phyloP scores from a whole-genome alignment of 2,113 vertebrate genomes.

The Micronycteris hirsuta region DNA sequence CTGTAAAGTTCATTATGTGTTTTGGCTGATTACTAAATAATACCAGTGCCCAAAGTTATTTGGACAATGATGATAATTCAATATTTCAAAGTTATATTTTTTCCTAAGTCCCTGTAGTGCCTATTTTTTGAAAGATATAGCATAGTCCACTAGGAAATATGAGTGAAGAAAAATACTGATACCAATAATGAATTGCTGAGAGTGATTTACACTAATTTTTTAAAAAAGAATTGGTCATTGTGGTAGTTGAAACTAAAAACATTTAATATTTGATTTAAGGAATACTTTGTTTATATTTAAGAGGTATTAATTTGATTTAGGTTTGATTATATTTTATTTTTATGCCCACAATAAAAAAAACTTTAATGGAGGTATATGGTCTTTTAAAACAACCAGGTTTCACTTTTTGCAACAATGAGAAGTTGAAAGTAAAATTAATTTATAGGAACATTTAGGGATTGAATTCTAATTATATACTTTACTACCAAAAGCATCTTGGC shows the following conservation, averaged over 20 bases:
- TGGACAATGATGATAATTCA: background rate
- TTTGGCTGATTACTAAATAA: background rate
- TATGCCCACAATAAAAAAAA: conserved; percentile 68
- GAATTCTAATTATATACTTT: conserved; percentile 57
- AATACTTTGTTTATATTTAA: conserved; percentile 53
- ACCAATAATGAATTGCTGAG: background rate
- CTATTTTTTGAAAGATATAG: background rate
- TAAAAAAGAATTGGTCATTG: background rate
- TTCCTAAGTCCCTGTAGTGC: background rate
- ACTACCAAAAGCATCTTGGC: conserved; percentile 36
- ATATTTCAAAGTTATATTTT: background rate
- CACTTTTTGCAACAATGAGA: conserved; percentile 49
- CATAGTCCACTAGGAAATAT: background rate
- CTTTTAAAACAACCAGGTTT: conserved; percentile 68
- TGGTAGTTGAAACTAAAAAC: background rate
- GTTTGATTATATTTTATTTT: conserved; percentile 69
- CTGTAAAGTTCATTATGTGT: background rate
- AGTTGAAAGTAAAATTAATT: conserved; percentile 71
- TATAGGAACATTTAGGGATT: conserved; percentile 27
- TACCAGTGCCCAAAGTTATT: background rate
- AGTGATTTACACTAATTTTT: background rate
- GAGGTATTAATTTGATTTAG: conserved; percentile 66
- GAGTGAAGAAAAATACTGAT: background rate
- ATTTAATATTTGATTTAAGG: conserved; percentile 18
- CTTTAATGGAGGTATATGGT: conserved; percentile 26